Percentiles rank a stretch among this genome's conserved stretches.
phyloP scores from a whole-genome alignment of 2,888 invertebrate species.

The Drosophila fulvimacula region DNA sequence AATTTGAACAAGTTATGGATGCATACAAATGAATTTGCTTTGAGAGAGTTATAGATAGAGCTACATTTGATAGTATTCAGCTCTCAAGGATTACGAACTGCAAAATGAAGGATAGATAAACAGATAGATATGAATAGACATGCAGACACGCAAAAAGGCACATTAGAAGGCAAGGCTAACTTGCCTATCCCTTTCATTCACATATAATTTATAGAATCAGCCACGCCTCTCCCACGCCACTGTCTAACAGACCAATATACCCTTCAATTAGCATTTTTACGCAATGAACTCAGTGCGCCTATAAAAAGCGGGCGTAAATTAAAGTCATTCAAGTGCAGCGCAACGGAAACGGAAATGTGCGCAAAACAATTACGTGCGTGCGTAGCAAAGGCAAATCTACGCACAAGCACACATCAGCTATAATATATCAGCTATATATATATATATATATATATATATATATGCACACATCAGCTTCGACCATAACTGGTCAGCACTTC shows the following conservation, averaged over 20 bases:
- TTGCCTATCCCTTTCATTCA: not conserved
- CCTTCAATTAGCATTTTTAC: not conserved
- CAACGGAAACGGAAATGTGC: constrained; percentile 76
- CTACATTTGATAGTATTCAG: not conserved
- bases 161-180: not conserved
- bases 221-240: not conserved
- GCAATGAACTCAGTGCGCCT: not conserved
- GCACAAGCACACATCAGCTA: constrained; percentile 14
- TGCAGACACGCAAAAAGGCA: not conserved
- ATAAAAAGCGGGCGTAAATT: constrained; percentile 70
- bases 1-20: no score
- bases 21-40: no score
- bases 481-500: constrained; percentile 61
- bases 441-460: not conserved
- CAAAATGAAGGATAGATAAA: not conserved
- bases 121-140: not conserved
- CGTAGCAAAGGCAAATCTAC: constrained; percentile 23
- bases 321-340: constrained; percentile 72
- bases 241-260: not conserved
- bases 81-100: not conserved
- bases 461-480: constrained; percentile 26
- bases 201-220: not conserved
- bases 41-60: not conserved
- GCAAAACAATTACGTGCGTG: constrained; percentile 73
- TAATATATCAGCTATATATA: constrained; percentile 2